Evolutionary conservation across 2,797 vertebrate genomes (phyloP).

Genomic region (Epinephelus awoara): DNA sequence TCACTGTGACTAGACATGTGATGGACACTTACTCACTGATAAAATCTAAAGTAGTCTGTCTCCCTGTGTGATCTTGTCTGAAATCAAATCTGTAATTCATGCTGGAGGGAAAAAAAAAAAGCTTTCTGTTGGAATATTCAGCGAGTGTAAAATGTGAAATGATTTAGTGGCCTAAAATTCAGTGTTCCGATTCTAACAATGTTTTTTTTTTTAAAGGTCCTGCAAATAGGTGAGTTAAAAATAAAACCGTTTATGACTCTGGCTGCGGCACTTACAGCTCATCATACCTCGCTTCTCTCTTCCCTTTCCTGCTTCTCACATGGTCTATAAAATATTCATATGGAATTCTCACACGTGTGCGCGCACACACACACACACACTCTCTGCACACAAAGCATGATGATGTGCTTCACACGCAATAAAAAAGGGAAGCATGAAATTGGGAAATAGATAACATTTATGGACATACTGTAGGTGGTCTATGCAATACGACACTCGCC

Average conservation of each 20-base stretch:
- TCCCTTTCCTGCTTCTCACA: slow-evolving; percentile 47
- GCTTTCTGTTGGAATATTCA: slow-evolving; percentile 38
- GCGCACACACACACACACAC: slow-evolving; percentile 13
- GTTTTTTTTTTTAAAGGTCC: slow-evolving; percentile 36
- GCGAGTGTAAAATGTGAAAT: slow-evolving; percentile 20
- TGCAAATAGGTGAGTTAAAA: slow-evolving; percentile 54
- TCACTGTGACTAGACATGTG: slow-evolving; percentile 62
- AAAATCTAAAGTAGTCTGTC: slow-evolving; percentile 45
- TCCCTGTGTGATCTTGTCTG: slow-evolving; percentile 52
- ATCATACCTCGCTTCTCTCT: slow-evolving; percentile 33
- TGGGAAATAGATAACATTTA: slow-evolving; percentile 26
- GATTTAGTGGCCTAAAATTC: slow-evolving; percentile 29
- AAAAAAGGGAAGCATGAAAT: slow-evolving; percentile 21
- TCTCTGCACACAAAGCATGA: background rate
- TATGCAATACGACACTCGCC: background rate
- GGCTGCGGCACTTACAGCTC: slow-evolving; percentile 51
- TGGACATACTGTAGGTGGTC: background rate
- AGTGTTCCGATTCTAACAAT: slow-evolving; percentile 13
- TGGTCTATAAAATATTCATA: slow-evolving; percentile 69
- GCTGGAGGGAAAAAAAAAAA: slow-evolving; percentile 4
- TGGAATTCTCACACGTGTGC: slow-evolving; percentile 43
- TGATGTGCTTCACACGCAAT: slow-evolving; percentile 28
- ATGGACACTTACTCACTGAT: slow-evolving; percentile 58
- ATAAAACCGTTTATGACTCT: slow-evolving; percentile 38
- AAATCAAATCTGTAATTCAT: slow-evolving; percentile 47